These are phyloP conservation scores for Adrianichthys oophorus DNA, from an alignment of 2,797 vertebrate genomes.

Conservation along the genomic window DNA sequence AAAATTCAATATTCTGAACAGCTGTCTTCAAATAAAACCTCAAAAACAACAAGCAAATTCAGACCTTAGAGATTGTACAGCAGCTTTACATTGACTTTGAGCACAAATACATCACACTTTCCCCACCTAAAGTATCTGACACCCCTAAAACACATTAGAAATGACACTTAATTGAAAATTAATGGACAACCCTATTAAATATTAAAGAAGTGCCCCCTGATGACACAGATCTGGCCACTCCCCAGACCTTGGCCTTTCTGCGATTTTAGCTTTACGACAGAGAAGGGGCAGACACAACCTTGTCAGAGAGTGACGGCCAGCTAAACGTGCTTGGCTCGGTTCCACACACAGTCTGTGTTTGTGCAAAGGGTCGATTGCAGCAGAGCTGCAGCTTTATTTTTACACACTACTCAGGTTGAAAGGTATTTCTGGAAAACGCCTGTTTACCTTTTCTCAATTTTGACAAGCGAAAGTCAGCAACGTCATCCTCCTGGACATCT, in stretches of 20 bases:
- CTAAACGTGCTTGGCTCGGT: conserved; percentile 36
- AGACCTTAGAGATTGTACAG: neutral
- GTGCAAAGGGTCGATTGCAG: conserved; percentile 9
- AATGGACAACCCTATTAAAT: conserved; percentile 34
- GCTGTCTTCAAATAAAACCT: too few relatives aligned
- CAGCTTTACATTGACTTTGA: conserved; percentile 9
- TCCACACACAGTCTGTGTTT: conserved; percentile 31
- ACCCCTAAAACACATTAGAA: conserved; percentile 28
- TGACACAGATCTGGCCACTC: conserved; percentile 38
- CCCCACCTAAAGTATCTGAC: conserved; percentile 10
- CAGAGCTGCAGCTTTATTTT: conserved; percentile 2
- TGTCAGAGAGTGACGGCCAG: conserved; percentile 30
- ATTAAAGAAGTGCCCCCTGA: conserved; percentile 33
- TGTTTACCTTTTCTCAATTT: too few relatives aligned
- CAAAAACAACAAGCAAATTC: neutral
- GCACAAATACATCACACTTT: conserved; percentile 8
- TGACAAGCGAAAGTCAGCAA: too few relatives aligned
- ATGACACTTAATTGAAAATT: conserved; percentile 37
- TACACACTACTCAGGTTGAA: neutral
- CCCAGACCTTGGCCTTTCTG: conserved; percentile 30
- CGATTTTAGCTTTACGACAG: conserved; percentile 47
- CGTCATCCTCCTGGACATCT: too few relatives aligned
- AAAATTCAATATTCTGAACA: too few relatives aligned
- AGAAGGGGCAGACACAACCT: conserved; percentile 27
- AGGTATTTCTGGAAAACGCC: neutral